Percentiles rank a stretch among this genome's conserved stretches.
Conservation (phyloP, 2,888 invertebrate species). For the Notocelia uddmanniana region DNA sequence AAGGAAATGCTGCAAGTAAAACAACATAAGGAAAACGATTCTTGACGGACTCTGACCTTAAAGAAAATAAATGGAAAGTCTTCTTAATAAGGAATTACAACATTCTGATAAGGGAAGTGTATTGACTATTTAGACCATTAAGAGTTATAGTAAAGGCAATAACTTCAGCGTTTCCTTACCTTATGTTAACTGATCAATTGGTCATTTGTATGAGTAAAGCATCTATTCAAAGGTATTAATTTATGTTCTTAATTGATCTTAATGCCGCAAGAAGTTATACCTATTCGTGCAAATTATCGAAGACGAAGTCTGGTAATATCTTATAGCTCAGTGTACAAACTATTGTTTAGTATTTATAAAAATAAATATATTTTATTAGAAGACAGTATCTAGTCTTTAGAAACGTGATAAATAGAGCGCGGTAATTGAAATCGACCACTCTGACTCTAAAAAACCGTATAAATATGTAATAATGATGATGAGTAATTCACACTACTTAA, state of each 20-base stretch:
- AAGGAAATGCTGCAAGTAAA: not conserved
- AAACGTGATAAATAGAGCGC: too few species aligned
- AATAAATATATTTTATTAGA: too few species aligned
- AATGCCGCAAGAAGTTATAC: not conserved
- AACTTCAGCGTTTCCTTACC: not conserved
- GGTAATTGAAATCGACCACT: too few species aligned
- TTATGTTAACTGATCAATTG: not conserved
- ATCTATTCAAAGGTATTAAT: not conserved
- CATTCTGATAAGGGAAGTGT: slow-evolving; percentile 6
- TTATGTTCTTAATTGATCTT: not conserved
- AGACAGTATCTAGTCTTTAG: too few species aligned
- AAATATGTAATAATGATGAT: too few species aligned
- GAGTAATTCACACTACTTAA: too few species aligned
- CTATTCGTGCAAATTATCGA: not conserved
- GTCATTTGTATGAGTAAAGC: not conserved
- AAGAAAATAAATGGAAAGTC: slow-evolving; percentile 30
- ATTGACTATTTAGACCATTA: not conserved
- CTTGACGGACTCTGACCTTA: not conserved
- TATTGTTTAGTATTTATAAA: too few species aligned
- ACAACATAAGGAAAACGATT: slow-evolving; percentile 4
- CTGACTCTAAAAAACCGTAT: too few species aligned
- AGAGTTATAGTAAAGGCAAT: not conserved
- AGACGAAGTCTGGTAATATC: too few species aligned
- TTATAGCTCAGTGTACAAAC: too few species aligned
- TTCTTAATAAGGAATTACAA: slow-evolving; percentile 24